Evolutionary conservation across 2,113 vertebrate genomes (phyloP).

Genomic region (Cavia porcellus): DNA sequence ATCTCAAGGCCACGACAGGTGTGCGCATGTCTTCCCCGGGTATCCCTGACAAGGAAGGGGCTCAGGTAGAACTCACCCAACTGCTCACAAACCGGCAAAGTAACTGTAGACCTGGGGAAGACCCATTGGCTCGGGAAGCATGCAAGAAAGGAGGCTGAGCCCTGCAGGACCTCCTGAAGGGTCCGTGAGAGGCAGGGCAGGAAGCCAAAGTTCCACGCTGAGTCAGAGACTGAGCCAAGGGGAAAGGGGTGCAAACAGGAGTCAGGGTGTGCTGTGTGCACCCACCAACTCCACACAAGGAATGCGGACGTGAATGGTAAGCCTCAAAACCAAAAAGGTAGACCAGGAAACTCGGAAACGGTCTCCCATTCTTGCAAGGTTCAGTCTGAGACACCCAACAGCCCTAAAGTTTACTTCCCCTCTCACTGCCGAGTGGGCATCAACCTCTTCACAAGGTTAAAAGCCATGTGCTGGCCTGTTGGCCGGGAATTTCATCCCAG

Average conservation of each 20-base stretch:
- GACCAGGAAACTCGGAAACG: background rate
- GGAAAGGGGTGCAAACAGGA: background rate
- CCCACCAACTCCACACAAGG: background rate
- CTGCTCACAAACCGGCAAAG: constrained; percentile 54
- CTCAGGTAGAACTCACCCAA: background rate
- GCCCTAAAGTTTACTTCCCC: background rate
- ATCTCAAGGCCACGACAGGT: background rate
- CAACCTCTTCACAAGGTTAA: background rate
- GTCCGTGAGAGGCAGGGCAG: background rate
- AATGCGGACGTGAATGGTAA: background rate
- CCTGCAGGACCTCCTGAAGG: background rate
- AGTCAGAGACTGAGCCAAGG: background rate
- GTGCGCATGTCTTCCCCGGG: background rate
- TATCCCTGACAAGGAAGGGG: background rate
- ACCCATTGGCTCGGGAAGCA: background rate
- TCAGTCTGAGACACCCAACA: background rate
- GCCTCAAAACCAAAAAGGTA: background rate
- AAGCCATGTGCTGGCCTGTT: background rate
- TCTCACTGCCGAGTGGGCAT: background rate
- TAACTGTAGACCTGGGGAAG: constrained; percentile 61
- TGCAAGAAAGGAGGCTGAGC: background rate
- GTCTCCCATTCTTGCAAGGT: background rate
- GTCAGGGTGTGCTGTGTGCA: background rate
- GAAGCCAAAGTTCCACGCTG: background rate
- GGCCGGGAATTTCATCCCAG: constrained; percentile 38